Evolutionary conservation across 2,888 invertebrate species (phyloP).

Genomic region (Byasa hedistus): DNA sequence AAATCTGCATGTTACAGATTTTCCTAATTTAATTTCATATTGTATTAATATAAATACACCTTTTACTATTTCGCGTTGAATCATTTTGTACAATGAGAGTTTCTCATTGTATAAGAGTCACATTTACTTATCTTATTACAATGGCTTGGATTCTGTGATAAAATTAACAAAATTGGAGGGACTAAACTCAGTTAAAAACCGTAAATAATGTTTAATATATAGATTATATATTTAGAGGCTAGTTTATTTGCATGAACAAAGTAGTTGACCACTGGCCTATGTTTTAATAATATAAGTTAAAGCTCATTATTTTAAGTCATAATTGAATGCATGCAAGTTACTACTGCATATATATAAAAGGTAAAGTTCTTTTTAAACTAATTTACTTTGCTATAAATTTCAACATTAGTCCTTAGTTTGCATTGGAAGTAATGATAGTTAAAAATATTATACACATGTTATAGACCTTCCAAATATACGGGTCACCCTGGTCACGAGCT

Average conservation of each 20-base stretch:
- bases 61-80: too few relatives aligned
- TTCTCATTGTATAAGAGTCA: too few relatives aligned
- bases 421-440: not conserved
- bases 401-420: not conserved
- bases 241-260: not conserved
- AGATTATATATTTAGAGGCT: too few relatives aligned
- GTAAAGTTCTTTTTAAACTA: not conserved
- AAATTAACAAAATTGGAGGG: too few relatives aligned
- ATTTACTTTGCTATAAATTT: not conserved
- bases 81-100: too few relatives aligned
- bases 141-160: too few relatives aligned
- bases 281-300: not conserved
- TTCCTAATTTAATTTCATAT: too few relatives aligned
- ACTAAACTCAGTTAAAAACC: too few relatives aligned
- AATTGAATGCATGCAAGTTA: constrained; percentile 11
- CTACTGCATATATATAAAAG: constrained; percentile 3
- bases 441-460: not conserved
- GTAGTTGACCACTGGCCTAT: not conserved
- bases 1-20: too few relatives aligned
- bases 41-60: too few relatives aligned
- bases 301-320: not conserved
- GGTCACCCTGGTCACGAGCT: constrained; percentile 83
- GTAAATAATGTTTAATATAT: too few relatives aligned
- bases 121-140: too few relatives aligned
- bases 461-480: constrained; percentile 77